These are phyloP conservation scores for Eulacestoma nigropectus DNA, from an alignment of 2,113 vertebrate species.

Conservation along the genomic window DNA sequence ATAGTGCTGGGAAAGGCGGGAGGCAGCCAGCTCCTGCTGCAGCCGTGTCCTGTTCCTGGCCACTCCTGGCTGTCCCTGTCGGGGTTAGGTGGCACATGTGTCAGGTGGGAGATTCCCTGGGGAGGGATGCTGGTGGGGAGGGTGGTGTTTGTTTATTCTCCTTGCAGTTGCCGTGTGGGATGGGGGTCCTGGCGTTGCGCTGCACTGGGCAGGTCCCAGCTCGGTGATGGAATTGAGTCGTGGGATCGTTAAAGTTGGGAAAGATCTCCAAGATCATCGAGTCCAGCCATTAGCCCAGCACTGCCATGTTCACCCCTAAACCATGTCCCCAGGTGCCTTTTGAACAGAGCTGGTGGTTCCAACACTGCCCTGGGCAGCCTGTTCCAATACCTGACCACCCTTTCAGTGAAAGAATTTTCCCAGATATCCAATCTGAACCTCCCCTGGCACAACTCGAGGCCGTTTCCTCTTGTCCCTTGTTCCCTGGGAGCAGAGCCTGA, in stretches of 20 bases:
- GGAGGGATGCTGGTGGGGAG: background rate
- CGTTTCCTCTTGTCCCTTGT: background rate
- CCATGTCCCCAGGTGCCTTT: background rate
- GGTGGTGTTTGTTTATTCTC: background rate
- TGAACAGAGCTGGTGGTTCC: background rate
- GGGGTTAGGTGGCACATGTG: accelerated
- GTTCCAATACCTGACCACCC: background rate
- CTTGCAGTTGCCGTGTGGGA: accelerated
- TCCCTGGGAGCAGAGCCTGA: background rate
- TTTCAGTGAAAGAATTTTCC: background rate
- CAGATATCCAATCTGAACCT: background rate
- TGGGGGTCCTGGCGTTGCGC: background rate
- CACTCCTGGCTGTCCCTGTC: accelerated
- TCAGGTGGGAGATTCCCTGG: accelerated
- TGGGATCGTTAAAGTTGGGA: background rate
- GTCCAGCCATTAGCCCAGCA: accelerated
- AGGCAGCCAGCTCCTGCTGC: background rate
- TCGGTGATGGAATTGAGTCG: accelerated
- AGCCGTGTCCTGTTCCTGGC: accelerated
- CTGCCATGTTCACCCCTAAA: background rate
- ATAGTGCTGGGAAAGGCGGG: conserved; percentile 3
- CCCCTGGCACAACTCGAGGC: background rate
- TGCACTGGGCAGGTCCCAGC: accelerated
- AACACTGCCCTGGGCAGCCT: no score
- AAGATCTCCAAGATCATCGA: accelerated